Evolutionary conservation across 2,888 invertebrate species (phyloP), one percentile per base, ranked within the genome.

Genomic region (Orthonevra nobilis): DNA sequence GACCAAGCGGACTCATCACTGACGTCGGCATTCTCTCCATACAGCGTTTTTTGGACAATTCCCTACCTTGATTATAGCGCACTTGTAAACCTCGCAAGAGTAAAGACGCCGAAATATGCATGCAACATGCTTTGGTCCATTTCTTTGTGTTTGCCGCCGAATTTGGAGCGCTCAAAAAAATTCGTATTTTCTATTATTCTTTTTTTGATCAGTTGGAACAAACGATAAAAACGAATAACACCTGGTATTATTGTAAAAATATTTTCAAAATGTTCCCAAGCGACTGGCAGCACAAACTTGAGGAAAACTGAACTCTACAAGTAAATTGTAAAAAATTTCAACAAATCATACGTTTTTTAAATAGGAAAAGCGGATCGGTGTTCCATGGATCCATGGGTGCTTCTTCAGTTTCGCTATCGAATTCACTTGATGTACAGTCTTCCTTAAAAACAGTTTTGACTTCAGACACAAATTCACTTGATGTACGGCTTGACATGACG

Each of bases 41-140:
- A n/a, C n/a, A n/a, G n/a, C n/a, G n/a, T n/a, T n/a, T n/a, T n/a
- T n/a, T n/a, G n/a, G n/a, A n/a, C n/a, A n/a, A n/a, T n/a, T n/a
- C n/a, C n/a, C n/a, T n/a, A n/a, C n/a, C n/a, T n/a, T n/a, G n/a
- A n/a, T n/a, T n/a, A 34, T 28, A 60, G 17, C 34, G 42, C 38
- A 60, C 50, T 26, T 50, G 12, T 60, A 69, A 42, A 42, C 48
- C 61, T 40, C 12, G 40, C 30, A 36, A 63, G 38, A 40, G 50
- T 50, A 19, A 54, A 56, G 30, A 48, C 40, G 14, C 44, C 17
- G 17, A 56, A 66, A 56, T 46, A 66, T 4, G 10, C 36, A 38
- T 54, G 54, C 14, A 50, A 23, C 50, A 23, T 50, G 20, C 20
- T 50, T 23, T 23, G 32, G 50, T 50, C 34, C 12, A 56, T 56